Conservation (phyloP, 2,888 invertebrate species). For the Galeopsomyia nigrocyanea region DNA sequence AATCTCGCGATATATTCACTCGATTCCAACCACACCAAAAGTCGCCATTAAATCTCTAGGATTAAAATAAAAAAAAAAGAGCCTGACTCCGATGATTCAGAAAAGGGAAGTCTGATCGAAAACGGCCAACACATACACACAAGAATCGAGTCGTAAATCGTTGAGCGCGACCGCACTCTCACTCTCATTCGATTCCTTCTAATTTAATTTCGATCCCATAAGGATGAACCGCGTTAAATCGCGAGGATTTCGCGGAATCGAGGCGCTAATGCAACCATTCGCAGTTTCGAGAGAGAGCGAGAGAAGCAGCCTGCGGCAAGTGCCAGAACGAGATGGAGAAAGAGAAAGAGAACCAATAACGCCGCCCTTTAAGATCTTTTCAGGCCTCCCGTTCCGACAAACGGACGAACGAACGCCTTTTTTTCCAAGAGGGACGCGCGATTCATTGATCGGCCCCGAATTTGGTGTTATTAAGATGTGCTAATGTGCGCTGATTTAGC, state of each 20-base stretch:
- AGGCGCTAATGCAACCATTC: slow-evolving; percentile 45
- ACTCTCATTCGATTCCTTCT: slow-evolving; percentile 28
- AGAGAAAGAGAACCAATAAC: no score
- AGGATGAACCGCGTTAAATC: slow-evolving; percentile 29
- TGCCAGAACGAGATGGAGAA: no score
- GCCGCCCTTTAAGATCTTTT: no score
- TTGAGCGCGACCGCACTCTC: not conserved
- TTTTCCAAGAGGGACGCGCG: no score
- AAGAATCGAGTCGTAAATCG: slow-evolving; percentile 41
- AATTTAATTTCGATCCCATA: slow-evolving; percentile 46
- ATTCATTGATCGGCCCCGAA: no score
- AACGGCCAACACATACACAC: no score
- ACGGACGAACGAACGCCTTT: no score
- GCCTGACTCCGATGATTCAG: not conserved
- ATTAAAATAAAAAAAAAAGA: not conserved
- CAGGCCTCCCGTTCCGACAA: no score
- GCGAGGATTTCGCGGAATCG: slow-evolving; percentile 37
- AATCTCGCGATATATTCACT: no score
- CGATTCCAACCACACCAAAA: not conserved
- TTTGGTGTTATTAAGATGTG: no score
- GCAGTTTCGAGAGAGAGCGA: slow-evolving; percentile 21
- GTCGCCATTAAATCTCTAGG: slow-evolving; percentile 3
- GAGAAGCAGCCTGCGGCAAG: not conserved
- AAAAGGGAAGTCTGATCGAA: no score
- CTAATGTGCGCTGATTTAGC: no score